phyloP scores from a whole-genome alignment of 2,797 vertebrate species.

The Cynopterus sphinx region DNA sequence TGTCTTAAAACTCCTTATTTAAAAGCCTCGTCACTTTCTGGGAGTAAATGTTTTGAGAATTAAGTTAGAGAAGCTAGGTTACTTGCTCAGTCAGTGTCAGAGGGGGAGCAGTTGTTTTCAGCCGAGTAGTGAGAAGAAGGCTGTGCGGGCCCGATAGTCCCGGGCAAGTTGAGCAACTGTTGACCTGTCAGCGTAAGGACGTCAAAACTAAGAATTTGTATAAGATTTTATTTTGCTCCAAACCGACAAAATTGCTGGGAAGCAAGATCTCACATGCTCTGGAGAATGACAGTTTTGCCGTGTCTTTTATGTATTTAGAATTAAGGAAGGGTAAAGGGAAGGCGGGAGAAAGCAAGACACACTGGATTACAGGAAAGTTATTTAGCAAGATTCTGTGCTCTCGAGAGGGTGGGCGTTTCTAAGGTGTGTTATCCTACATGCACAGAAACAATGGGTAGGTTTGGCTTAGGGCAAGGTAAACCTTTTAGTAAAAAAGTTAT shows the following conservation, averaged over 20 bases:
- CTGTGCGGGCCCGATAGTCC: not conserved
- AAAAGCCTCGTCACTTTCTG: not conserved
- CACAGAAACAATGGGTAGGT: not conserved
- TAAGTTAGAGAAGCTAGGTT: not conserved
- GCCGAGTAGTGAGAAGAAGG: not conserved
- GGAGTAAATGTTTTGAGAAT: slow-evolving; percentile 16
- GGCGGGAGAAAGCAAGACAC: not conserved
- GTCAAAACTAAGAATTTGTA: not conserved
- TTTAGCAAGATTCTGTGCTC: not conserved
- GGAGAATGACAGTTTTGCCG: not conserved
- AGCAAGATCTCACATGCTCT: not conserved
- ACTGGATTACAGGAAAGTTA: not conserved
- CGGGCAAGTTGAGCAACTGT: not conserved
- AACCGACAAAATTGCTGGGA: not conserved
- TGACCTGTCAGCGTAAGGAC: not conserved
- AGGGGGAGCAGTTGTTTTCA: not conserved
- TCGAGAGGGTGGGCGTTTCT: not conserved
- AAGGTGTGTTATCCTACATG: not conserved
- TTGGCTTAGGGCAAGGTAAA: not conserved
- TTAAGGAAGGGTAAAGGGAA: not conserved
- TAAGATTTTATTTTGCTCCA: not conserved
- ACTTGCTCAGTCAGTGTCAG: not conserved
- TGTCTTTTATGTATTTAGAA: not conserved
- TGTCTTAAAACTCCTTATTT: not conserved
- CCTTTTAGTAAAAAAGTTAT: not conserved